Conservation (phyloP, 2,797 vertebrate species). For the Gambusia yucatana region DNA sequence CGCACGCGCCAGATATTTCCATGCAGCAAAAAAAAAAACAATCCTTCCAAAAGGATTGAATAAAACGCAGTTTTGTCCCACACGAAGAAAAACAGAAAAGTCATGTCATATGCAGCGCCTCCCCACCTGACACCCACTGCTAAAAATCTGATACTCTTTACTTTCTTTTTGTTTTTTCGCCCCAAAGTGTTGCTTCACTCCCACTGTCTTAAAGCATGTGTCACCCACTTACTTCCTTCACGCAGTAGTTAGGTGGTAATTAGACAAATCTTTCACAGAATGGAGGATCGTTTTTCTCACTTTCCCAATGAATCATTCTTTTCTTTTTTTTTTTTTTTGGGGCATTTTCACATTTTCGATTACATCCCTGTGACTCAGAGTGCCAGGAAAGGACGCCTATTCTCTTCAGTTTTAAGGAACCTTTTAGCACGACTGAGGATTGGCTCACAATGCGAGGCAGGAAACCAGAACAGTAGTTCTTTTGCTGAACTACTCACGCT, state of each 20-base stretch:
- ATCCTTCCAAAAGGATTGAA: background rate
- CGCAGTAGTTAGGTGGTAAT: slow-evolving; percentile 37
- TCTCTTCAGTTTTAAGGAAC: slow-evolving; percentile 20
- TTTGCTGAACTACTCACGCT: background rate
- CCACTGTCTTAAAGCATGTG: slow-evolving; percentile 19
- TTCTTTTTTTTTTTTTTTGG: background rate
- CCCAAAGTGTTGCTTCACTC: slow-evolving; percentile 10
- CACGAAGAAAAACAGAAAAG: background rate
- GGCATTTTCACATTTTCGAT: slow-evolving; percentile 21
- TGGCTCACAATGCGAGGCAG: background rate
- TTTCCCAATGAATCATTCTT: slow-evolving; percentile 13
- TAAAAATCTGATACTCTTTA: background rate
- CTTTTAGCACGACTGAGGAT: background rate
- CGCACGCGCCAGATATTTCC: background rate
- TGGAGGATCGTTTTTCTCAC: slow-evolving; percentile 21
- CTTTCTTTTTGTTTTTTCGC: background rate
- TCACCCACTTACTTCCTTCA: slow-evolving; percentile 21
- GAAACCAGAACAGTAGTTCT: background rate
- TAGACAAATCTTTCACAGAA: slow-evolving; percentile 21
- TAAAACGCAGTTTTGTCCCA: background rate
- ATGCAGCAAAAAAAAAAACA: background rate
- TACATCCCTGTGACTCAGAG: slow-evolving; percentile 30
- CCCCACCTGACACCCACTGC: slow-evolving; percentile 12
- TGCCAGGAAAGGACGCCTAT: slow-evolving; percentile 7
- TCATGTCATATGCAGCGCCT: background rate